These are phyloP conservation scores for Notolepis coatsorum DNA, from an alignment of 2,797 vertebrate species.

Conservation along the genomic window DNA sequence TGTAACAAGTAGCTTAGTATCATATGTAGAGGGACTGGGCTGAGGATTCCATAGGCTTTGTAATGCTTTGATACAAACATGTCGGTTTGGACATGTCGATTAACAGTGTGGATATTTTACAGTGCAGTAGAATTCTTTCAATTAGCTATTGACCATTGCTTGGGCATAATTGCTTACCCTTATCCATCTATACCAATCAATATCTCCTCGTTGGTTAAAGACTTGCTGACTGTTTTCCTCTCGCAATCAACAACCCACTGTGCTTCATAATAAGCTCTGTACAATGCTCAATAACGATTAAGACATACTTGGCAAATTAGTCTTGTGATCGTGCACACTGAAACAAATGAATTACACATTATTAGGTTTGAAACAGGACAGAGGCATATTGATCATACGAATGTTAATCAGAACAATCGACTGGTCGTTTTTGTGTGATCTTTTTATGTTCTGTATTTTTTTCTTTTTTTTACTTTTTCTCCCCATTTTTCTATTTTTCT, in stretches of 20 bases:
- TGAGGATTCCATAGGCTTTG: constrained; percentile 55
- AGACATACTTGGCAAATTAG: constrained; percentile 38
- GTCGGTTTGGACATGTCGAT: constrained; percentile 48
- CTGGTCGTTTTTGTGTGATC: no score
- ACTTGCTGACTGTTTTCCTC: constrained; percentile 40
- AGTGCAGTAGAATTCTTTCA: background rate
- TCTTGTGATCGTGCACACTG: background rate
- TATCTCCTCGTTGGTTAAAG: constrained; percentile 44
- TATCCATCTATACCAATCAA: constrained; percentile 54
- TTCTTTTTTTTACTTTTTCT: no score
- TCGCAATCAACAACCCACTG: constrained; percentile 55
- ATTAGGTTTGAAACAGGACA: no score
- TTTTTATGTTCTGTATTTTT: no score
- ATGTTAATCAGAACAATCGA: no score
- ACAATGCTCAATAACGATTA: constrained; percentile 54
- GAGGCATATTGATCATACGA: no score
- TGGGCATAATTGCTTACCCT: no score
- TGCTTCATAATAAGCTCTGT: constrained; percentile 41
- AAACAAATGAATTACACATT: no score
- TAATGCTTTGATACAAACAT: constrained; percentile 62
- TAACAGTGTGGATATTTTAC: constrained; percentile 64
- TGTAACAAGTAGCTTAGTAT: constrained; percentile 69
- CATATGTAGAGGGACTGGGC: constrained; percentile 46
- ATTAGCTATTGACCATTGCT: background rate
- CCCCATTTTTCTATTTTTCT: no score